These are phyloP conservation scores for Orchestia grillus DNA, from an alignment of 1,140 invertebrate genomes.

Conservation along the genomic window DNA sequence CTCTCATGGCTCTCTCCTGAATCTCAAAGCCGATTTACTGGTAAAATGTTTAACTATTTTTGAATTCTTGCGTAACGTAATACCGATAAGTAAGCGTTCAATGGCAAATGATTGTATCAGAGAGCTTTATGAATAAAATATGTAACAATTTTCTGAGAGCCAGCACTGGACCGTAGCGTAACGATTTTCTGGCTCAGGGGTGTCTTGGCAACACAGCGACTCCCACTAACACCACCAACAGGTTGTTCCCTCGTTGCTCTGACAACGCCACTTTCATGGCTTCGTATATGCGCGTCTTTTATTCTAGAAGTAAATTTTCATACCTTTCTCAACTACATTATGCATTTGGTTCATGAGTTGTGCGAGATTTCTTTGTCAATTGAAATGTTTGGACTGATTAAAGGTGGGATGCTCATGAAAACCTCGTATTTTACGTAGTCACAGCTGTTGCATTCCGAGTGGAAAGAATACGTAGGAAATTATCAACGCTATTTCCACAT, in stretches of 20 bases:
- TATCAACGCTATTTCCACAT: neutral
- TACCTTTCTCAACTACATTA: neutral
- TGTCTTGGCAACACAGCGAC: slow-evolving; percentile 6
- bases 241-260: slow-evolving; percentile 37
- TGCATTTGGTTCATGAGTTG: neutral
- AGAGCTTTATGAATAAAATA: neutral
- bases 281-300: neutral
- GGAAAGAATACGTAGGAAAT: neutral
- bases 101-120: neutral
- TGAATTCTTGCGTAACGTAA: neutral
- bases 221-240: slow-evolving; percentile 42
- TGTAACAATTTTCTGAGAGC: neutral
- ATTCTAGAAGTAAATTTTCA: neutral
- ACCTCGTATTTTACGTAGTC: neutral
- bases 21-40: neutral
- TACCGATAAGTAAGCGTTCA: neutral
- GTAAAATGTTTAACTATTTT: neutral
- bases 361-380: neutral
- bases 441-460: neutral
- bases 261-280: slow-evolving; percentile 49
- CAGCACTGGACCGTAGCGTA: neutral
- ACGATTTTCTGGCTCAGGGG: neutral
- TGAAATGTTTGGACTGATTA: neutral
- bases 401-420: neutral
- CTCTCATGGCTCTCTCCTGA: neutral